These are phyloP conservation scores for Xylota segnis DNA, from an alignment of 2,888 invertebrate genomes.

Conservation along the genomic window DNA sequence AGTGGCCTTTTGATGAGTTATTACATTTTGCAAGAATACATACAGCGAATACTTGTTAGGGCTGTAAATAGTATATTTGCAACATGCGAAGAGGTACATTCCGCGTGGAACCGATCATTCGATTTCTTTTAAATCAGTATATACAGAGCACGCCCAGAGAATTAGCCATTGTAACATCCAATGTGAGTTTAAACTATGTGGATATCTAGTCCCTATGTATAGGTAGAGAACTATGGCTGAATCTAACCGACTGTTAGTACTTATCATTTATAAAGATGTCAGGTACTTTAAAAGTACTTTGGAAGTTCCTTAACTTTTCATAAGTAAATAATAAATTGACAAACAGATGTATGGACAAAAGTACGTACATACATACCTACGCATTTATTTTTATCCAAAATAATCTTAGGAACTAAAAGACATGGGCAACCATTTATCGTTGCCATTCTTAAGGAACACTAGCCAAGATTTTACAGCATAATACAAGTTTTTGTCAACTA, in stretches of 20 bases:
- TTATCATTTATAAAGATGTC: too few species aligned
- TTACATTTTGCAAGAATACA: conserved; percentile 35
- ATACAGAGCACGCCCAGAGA: too few species aligned
- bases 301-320: not conserved
- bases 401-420: not conserved
- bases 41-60: conserved; percentile 4
- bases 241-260: too few species aligned
- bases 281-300: conserved; percentile 1
- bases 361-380: not conserved
- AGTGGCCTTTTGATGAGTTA: conserved; percentile 29
- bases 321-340: not conserved
- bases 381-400: not conserved
- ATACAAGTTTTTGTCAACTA: conserved; percentile 6
- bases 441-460: not conserved
- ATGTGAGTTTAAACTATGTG: too few species aligned
- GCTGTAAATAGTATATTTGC: conserved; percentile 4
- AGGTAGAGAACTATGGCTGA: too few species aligned
- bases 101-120: too few species aligned
- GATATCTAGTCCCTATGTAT: too few species aligned
- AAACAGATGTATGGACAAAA: not conserved
- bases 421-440: not conserved
- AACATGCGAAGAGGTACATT: not conserved
- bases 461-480: conserved; percentile 11
- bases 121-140: too few species aligned
- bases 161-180: too few species aligned